Evolutionary conservation across 2,113 vertebrate genomes (phyloP).

Genomic region (Oostethus manadensis): DNA sequence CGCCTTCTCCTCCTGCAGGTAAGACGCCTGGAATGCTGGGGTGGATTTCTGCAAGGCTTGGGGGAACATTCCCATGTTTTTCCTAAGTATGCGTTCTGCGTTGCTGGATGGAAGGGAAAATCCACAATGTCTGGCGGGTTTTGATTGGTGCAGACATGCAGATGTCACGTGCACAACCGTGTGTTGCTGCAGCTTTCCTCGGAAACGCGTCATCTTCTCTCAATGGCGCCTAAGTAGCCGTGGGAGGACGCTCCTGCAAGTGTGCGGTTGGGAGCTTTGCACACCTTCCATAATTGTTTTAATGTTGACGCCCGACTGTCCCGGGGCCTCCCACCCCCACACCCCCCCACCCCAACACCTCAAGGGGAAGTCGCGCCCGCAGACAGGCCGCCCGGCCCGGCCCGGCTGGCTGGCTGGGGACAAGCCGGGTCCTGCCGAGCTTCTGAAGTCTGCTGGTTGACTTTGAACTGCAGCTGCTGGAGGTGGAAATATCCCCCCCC

Average conservation of each 20-base stretch:
- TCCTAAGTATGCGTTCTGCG: conserved; percentile 14
- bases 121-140: neutral
- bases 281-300: conserved; percentile 69
- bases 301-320: conserved; percentile 65
- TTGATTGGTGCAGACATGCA: neutral
- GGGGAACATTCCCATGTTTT: conserved; percentile 64
- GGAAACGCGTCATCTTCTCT: conserved; percentile 5
- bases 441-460: conserved; percentile 69
- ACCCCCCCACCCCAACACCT: no score
- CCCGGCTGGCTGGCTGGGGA: conserved; percentile 36
- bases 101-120: neutral
- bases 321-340: conserved; percentile 51
- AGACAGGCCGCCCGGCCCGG: conserved; percentile 66
- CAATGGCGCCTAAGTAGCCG: neutral
- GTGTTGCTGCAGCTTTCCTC: conserved; percentile 43
- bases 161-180: conserved; percentile 18
- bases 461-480: conserved; percentile 72
- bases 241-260: neutral
- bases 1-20: conserved; percentile 59
- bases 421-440: conserved; percentile 70
- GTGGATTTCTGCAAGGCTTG: conserved; percentile 61
- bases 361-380: conserved; percentile 71
- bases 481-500: conserved; percentile 66
- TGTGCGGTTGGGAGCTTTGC: conserved; percentile 33
- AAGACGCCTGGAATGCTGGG: conserved; percentile 62